phyloP scores from a whole-genome alignment of 2,888 invertebrate genomes.

The Helicoverpa assulta region DNA sequence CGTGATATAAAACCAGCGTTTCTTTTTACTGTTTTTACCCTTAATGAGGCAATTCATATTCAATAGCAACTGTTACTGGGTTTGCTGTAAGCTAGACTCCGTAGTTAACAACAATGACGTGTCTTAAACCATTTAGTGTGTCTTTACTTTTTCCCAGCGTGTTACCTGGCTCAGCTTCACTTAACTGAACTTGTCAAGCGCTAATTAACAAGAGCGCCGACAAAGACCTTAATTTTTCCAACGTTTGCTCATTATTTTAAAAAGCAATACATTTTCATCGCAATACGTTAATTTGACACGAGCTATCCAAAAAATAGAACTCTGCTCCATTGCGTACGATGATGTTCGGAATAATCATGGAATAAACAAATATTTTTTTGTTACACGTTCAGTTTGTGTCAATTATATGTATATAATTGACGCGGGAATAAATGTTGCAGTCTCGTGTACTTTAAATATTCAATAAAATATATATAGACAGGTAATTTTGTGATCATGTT shows the following conservation, averaged over 20 bases:
- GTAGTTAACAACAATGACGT: conserved; percentile 30
- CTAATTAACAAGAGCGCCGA: not conserved
- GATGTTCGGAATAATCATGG: not conserved
- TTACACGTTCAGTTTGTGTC: conserved; percentile 1
- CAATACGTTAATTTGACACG: not conserved
- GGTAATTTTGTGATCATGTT: not conserved
- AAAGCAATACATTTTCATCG: not conserved
- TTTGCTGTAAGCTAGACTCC: conserved; percentile 7
- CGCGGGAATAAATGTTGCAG: not conserved
- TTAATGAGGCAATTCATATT: conserved; percentile 40
- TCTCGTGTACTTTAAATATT: conserved; percentile 1
- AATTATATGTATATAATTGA: not conserved
- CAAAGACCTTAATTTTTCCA: not conserved
- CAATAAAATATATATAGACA: not conserved
- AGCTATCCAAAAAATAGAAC: not conserved
- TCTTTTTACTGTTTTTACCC: conserved; percentile 41
- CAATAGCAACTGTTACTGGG: conserved; percentile 36
- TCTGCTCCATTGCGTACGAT: not conserved
- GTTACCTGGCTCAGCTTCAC: not conserved
- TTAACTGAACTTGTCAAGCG: conserved; percentile 8
- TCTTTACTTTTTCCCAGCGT: conserved; percentile 11
- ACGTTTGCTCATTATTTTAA: not conserved
- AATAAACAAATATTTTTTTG: not conserved
- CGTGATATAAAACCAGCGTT: conserved; percentile 35
- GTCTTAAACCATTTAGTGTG: conserved; percentile 19